Evolutionary conservation across 2,797 vertebrate species (phyloP).

Genomic region (Malacoraja senta): DNA sequence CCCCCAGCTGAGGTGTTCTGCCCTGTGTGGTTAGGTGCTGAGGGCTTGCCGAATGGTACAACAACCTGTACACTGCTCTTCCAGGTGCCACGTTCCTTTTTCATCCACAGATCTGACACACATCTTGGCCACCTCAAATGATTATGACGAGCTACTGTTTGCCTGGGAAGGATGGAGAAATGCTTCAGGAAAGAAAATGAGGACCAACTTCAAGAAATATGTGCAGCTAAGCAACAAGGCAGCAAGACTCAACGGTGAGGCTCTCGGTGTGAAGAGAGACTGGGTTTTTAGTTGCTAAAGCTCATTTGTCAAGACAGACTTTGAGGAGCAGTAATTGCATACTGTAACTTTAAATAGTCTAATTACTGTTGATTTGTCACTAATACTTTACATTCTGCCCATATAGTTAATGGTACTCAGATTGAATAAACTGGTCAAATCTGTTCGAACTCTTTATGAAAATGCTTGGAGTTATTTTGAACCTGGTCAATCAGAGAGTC

Average conservation of each 20-base stretch:
- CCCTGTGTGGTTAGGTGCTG: not conserved
- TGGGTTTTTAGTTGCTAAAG: not conserved
- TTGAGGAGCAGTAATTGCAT: not conserved
- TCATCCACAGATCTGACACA: slow-evolving; percentile 71
- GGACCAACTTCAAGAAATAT: slow-evolving; percentile 69
- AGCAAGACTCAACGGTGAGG: slow-evolving; percentile 77
- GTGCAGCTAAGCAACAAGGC: slow-evolving; percentile 86
- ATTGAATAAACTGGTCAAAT: too few relatives aligned
- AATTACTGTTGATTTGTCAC: not conserved
- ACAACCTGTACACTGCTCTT: not conserved
- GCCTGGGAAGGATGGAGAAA: slow-evolving; percentile 89
- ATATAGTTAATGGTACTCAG: not conserved
- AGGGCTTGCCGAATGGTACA: not conserved
- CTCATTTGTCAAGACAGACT: too few relatives aligned
- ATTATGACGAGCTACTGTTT: slow-evolving; percentile 79
- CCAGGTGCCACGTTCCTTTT: slow-evolving; percentile 15
- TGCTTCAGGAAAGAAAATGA: slow-evolving; percentile 71
- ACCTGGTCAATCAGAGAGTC: not conserved
- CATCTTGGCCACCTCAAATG: slow-evolving; percentile 76
- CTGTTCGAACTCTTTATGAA: not conserved
- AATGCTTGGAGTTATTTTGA: not conserved
- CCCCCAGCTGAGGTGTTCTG: too few relatives aligned
- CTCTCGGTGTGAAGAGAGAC: too few relatives aligned
- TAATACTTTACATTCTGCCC: not conserved
- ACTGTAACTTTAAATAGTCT: not conserved